Percentiles rank a stretch among this genome's conserved stretches.
These are phyloP conservation scores for Galaxea fascicularis DNA, from an alignment of 92 coral and sea anemone genomes.

Conservation along the genomic window DNA sequence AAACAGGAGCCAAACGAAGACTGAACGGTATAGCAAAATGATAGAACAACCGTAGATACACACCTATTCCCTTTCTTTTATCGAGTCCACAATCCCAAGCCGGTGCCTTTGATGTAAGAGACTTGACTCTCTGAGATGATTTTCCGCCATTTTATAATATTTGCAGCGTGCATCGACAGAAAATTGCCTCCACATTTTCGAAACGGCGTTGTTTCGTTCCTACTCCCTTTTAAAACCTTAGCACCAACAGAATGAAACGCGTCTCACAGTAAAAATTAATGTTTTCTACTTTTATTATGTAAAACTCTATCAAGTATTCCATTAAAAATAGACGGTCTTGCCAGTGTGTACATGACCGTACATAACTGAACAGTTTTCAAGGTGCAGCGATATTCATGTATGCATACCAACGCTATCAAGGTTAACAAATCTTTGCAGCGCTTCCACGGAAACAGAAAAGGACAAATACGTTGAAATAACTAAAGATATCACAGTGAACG, in stretches of 20 bases:
- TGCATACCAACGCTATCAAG: conserved; percentile 88
- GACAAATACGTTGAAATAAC: conserved; percentile 24
- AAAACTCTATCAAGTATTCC: conserved; percentile 94
- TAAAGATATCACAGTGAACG: conserved; percentile 3
- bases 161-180: neutral
- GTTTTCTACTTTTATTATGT: conserved; percentile 90
- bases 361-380: conserved; percentile 73
- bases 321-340: conserved; percentile 91
- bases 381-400: conserved; percentile 89
- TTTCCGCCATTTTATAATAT: conserved; percentile 46
- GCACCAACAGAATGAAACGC: conserved; percentile 45
- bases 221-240: conserved; percentile 15
- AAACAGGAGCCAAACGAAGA: conserved; percentile 26
- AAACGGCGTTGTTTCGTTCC: neutral
- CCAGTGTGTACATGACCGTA: conserved; percentile 88
- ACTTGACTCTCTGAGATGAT: neutral
- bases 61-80: conserved; percentile 52
- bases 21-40: conserved; percentile 16
- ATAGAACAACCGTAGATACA: conserved; percentile 32
- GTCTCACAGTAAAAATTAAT: conserved; percentile 82
- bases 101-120: conserved; percentile 30
- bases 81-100: conserved; percentile 15
- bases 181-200: conserved; percentile 4
- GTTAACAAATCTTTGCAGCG: conserved; percentile 65
- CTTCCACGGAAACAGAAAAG: conserved; percentile 49